Base-by-base conservation (phyloP, 2,888 invertebrate species). In the Fabriciana adippe region DNA sequence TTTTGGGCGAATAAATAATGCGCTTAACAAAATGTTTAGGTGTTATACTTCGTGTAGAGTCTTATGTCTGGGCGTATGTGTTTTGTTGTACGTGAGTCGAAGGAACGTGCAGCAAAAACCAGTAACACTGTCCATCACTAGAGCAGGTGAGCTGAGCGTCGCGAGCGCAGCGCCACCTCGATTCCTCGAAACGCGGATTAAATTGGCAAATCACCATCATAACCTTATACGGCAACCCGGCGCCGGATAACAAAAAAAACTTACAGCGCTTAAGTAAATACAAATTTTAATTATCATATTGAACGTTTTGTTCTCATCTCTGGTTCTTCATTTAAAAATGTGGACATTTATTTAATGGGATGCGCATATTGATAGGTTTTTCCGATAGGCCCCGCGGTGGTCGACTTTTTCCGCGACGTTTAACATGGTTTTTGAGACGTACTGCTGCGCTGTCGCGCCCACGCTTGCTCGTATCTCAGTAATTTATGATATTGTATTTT, bases 221-320 rank as follows among this genome's bases (percentile, higher is more conserved):
- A 64, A 18, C 89, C 88, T 73, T 87, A 83, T 85, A 89, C 55
- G 90, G 89, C 70, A 81, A 81, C 76, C 72, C 81, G 87, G 89
- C 86, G 87, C 88, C 86, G 81, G 77, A 75, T 71, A 61, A 77
- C 79, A 86, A 92, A 91, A 74, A 90, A 89, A 80, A 77, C 72
- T 73, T 74, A 70, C 81, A 75, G 76, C 78, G 73, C 74, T 75
- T 88, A 90, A 89, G 87, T 88, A 88, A 91, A 89, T 85, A 89
- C 90, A 90, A 90, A 91, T 90, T 92, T 90, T 85, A 90, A 89
- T 91, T 89, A 91, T 89, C 87, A 90, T 89, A 76, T 78, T 87
- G 82, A 84, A 84, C 80, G 83, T 90, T 90, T 90, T 87, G 86
- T 88, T 81, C 73, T 87, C 81, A 86, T 87, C 85, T 82, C 79